These are phyloP conservation scores for Caenorhabditis virilis DNA, from an alignment of 2,888 invertebrate genomes.

Conservation along the genomic window DNA sequence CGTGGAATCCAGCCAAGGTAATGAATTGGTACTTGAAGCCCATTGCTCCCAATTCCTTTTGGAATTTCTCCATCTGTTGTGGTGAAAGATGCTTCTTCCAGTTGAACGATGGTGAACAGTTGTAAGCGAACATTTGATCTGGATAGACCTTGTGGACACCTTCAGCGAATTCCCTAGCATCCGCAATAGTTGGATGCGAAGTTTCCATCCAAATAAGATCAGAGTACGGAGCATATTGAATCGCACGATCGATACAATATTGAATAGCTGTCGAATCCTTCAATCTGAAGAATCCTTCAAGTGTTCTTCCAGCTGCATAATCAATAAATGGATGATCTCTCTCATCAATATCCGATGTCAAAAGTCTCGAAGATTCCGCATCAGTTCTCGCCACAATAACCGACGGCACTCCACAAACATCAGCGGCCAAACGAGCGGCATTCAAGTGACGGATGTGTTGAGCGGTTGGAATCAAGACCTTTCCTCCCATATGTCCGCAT, in stretches of 20 bases:
- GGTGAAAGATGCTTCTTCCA: constrained; percentile 69
- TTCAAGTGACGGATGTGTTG: constrained; percentile 69
- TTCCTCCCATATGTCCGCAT: constrained; percentile 70
- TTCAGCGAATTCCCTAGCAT: constrained; percentile 68
- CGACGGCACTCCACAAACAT: constrained; percentile 69
- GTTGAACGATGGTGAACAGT: constrained; percentile 69
- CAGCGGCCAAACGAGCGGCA: constrained; percentile 70
- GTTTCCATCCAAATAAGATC: constrained; percentile 71
- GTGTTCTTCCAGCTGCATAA: constrained; percentile 65
- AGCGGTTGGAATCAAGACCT: constrained; percentile 69
- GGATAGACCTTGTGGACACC: constrained; percentile 65
- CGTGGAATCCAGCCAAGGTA: constrained; percentile 70
- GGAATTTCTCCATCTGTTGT: constrained; percentile 68
- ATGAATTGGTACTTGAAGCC: constrained; percentile 71
- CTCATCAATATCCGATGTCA: constrained; percentile 69
- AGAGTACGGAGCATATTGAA: constrained; percentile 66
- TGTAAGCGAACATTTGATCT: constrained; percentile 68
- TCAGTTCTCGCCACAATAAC: constrained; percentile 69
- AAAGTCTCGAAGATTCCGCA: constrained; percentile 68
- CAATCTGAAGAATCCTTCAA: constrained; percentile 68
- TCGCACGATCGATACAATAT: constrained; percentile 68
- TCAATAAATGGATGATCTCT: constrained; percentile 69
- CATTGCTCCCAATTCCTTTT: constrained; percentile 68
- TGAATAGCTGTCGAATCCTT: constrained; percentile 63
- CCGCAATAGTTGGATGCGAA: constrained; percentile 67